A percentile compares a stretch with the other conserved stretches of the same genome.
Evolutionary conservation across 2,888 invertebrate species (phyloP).

Genomic region (Maniola hyperantus): DNA sequence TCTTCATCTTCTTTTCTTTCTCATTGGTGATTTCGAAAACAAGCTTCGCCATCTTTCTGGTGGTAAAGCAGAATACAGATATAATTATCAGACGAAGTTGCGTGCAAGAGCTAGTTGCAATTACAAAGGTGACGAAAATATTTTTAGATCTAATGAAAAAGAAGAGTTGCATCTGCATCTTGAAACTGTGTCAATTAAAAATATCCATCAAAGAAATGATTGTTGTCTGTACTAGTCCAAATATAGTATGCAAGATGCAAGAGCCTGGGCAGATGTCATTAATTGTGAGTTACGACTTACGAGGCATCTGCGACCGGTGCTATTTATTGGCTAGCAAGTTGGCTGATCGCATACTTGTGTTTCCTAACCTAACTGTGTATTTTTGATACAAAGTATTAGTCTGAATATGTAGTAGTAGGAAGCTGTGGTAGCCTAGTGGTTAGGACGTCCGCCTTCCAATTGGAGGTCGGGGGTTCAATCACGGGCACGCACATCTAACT

Average conservation of each 20-base stretch:
- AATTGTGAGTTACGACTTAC: constrained; percentile 20
- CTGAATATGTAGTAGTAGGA: too few species aligned
- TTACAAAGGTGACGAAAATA: neutral
- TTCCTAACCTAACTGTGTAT: too few species aligned
- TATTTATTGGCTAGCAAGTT: neutral
- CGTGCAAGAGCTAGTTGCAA: neutral
- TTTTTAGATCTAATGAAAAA: constrained; percentile 7
- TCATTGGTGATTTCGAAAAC: too few species aligned
- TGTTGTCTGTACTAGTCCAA: constrained; percentile 18
- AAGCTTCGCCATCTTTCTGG: neutral
- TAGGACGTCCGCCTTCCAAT: too few species aligned
- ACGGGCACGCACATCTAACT: too few species aligned
- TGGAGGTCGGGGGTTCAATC: too few species aligned
- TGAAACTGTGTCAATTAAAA: constrained; percentile 30
- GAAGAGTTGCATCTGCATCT: constrained; percentile 4
- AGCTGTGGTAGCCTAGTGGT: too few species aligned
- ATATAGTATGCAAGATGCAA: constrained; percentile 33
- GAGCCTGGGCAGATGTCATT: constrained; percentile 27
- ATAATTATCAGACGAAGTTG: neutral
- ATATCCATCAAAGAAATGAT: constrained; percentile 14
- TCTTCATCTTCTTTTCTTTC: too few species aligned
- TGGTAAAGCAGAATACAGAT: neutral
- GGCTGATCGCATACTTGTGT: neutral
- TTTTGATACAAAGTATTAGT: too few species aligned
- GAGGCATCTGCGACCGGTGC: constrained; percentile 29